These are phyloP conservation scores for Polydesmus complanatus DNA, from an alignment of 2,888 invertebrate genomes.

Conservation along the genomic window DNA sequence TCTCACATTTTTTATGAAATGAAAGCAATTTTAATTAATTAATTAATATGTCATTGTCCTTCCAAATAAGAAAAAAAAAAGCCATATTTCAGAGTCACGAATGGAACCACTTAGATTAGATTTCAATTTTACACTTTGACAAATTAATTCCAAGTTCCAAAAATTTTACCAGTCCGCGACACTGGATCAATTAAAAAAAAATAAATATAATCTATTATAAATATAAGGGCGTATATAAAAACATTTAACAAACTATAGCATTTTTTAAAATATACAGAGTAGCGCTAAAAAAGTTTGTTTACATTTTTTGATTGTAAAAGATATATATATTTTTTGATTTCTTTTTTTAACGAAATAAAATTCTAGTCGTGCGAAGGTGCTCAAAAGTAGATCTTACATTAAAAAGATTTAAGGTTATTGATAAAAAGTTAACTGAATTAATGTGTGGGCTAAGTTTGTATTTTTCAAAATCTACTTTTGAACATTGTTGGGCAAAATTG, in stretches of 20 bases:
- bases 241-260: background rate
- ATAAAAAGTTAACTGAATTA: background rate
- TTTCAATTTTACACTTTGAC: background rate
- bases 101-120: background rate
- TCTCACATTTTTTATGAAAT: background rate
- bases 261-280: background rate
- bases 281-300: background rate
- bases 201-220: background rate
- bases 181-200: too few species aligned
- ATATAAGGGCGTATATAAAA: background rate
- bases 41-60: background rate
- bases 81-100: background rate
- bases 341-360: background rate
- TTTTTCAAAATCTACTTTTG: too few species aligned
- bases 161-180: too few species aligned
- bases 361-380: too few species aligned
- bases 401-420: background rate
- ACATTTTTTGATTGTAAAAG: background rate
- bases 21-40: background rate
- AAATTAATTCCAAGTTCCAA: background rate
- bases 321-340: too few species aligned
- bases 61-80: too few species aligned
- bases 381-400: background rate
- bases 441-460: too few species aligned
- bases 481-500: too few species aligned